Evolutionary conservation across 1,140 invertebrate genomes (phyloP).

Genomic region (Drosophila insularis): DNA sequence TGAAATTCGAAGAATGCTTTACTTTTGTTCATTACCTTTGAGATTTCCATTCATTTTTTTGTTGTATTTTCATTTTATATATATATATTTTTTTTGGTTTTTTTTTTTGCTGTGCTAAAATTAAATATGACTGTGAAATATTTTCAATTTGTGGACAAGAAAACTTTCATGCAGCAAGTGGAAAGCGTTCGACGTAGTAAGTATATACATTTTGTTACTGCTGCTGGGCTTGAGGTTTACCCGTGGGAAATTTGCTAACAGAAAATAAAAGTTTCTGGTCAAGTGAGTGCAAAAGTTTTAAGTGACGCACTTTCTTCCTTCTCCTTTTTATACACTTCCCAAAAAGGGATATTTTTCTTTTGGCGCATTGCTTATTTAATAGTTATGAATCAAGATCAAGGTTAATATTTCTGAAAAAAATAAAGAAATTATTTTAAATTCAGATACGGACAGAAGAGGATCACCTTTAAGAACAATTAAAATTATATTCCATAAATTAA

Average conservation of each 20-base stretch:
- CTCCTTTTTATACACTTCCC: background rate
- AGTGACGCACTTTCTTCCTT: constrained; percentile 75
- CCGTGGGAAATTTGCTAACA: constrained; percentile 80
- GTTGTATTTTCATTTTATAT: background rate
- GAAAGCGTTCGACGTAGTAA: constrained; percentile 9
- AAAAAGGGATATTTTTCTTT: background rate
- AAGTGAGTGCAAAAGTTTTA: constrained; percentile 81
- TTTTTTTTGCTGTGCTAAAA: constrained; percentile 42
- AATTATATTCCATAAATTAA: no score
- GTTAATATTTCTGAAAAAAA: no score
- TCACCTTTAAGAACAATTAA: no score
- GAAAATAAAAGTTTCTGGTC: constrained; percentile 81
- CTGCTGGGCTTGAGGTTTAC: constrained; percentile 43
- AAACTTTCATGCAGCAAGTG: constrained; percentile 52
- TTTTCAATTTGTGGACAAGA: constrained; percentile 79
- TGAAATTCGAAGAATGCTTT: background rate
- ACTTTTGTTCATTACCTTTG: constrained; percentile 63
- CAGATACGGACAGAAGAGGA: no score
- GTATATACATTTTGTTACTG: constrained; percentile 56
- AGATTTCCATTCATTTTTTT: constrained; percentile 41
- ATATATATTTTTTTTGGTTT: no score
- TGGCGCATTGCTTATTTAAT: background rate
- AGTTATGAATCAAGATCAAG: background rate
- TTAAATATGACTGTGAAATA: constrained; percentile 79
- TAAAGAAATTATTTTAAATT: no score